These are phyloP conservation scores for Drosophila saltans DNA, from an alignment of 1,140 invertebrate species.

Conservation along the genomic window DNA sequence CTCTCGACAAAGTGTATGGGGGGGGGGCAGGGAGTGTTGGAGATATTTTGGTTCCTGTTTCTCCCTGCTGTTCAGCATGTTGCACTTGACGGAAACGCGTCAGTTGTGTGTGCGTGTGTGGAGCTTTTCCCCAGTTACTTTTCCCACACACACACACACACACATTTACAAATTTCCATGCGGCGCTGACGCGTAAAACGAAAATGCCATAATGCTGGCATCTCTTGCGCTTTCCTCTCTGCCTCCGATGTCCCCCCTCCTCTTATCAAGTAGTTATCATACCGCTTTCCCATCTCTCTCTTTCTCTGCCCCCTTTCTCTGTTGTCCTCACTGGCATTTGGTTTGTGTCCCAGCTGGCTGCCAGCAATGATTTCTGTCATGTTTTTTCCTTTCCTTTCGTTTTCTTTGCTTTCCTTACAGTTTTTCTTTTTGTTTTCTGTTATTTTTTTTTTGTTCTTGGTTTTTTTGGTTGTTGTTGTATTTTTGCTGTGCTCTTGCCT, in stretches of 20 bases:
- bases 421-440: slow-evolving; percentile 26
- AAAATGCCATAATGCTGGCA: slow-evolving; percentile 71
- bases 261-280: background rate
- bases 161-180: slow-evolving; percentile 66
- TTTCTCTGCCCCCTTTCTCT: background rate
- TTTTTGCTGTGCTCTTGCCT: slow-evolving; percentile 25
- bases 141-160: slow-evolving; percentile 47
- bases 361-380: slow-evolving; percentile 61
- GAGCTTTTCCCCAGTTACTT: slow-evolving; percentile 44
- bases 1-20: too few relatives aligned
- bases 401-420: slow-evolving; percentile 26
- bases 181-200: slow-evolving; percentile 69
- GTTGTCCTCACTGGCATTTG: background rate
- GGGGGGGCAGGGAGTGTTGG: too few relatives aligned
- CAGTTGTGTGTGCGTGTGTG: slow-evolving; percentile 45
- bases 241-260: background rate
- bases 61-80: slow-evolving; percentile 54
- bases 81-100: slow-evolving; percentile 80
- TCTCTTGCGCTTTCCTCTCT: too few relatives aligned
- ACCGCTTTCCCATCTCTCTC: background rate
- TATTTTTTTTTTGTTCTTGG: slow-evolving; percentile 23
- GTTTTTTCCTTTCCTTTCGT: slow-evolving; percentile 25
- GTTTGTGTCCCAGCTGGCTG: slow-evolving; percentile 67
- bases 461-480: slow-evolving; percentile 14
- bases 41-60: background rate